Evolutionary conservation across 1,140 invertebrate genomes (phyloP), one percentile per base, ranked within the genome.

Genomic region (Bradysia coprophila): DNA sequence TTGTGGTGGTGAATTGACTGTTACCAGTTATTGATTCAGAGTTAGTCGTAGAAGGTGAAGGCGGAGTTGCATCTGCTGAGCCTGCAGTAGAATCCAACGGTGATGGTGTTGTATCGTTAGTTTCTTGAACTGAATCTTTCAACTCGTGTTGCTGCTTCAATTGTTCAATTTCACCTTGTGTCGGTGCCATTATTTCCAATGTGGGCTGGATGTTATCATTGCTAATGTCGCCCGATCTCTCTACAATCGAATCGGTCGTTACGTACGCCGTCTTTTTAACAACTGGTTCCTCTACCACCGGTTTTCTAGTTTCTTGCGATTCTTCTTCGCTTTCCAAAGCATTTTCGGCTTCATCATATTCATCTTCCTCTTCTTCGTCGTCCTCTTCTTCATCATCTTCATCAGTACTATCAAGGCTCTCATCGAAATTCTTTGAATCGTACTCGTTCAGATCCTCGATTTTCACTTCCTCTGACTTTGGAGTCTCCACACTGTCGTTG

Each of bases 311-410:
- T n/a, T 33, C 19, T 40, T 39, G 34, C 48, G 50, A 34, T 43
- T 47, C 51, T 38, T 43, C 45, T 39, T 47, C 39, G 31, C 37
- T 48, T 40, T 46, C 43, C 15, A 45, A 31, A 24, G 45, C 49
- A 15, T 41, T 42, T 11, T 45, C 45, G 13, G 23, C 33, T 5
- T 46, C 41, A 19, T 43, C 37, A 22, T 40, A 38, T 15, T 40
- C 38, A 24, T 45, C 44, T 20, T 24, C 32, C 13, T 48, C 40
- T 11, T 47, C 40, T 33, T 48, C 40, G n/a, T 48, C 43, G 21
- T 49, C 43, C 20, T 46, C 45, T 22, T 39, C 37, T 16, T 43
- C 37, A 20, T 44, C 43, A 31, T 44, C 40, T 19, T 37, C 43
- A 34, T 8, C 18, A 24, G 20, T 22, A 18, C 22, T 36, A 21